Evolutionary conservation across 2,888 invertebrate genomes (phyloP), one percentile per base, ranked within the genome.

Genomic region (Steinernema scapterisci): DNA sequence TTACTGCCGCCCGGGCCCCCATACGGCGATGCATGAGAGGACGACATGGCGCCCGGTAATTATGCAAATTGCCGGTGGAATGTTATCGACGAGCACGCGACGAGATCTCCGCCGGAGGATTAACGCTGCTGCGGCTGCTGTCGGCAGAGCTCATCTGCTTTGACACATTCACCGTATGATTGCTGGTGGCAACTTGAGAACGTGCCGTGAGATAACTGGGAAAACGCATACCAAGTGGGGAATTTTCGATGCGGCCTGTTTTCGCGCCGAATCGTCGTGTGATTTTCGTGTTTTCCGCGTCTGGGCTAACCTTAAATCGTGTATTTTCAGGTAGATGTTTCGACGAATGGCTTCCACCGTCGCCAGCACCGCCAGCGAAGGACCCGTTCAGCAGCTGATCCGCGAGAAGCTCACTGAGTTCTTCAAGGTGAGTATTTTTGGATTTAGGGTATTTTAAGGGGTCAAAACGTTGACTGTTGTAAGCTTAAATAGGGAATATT

Each of bases 61-160:
- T 63, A 63, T 63, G 63, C 31, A 63, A 63, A 63, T 63, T 63
- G 63, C 63, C 63, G 63, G 31, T 63, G 63, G 63, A 63, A 63
- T 63, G 63, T 63, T 27, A 25, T 25, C 25, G 63, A 63, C 63
- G 45, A 44, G 9, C 5, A 48, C 16, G 31, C 11, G 63, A 63
- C 5, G 63, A 27, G 6, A n/a, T 52, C 23, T 11, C 52, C 52
- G 63, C 19, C 31, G 63, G 31, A 27, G 31, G 63, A 63, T 63
- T 63, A 63, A 5, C n/a, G 48, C 48, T 48, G n/a, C 45, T 44
- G 9, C 45, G 9, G 45, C 13, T 6, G 23, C 31, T 25, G 63
- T 27, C 63, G 63, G 21, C 31, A 52, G 23, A 23, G 23, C 21
- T 21, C 21, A 19, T 19, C 19, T 52, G 23, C 21, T 52, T 19